phyloP scores from a whole-genome alignment of 1,140 invertebrate genomes.

The Apocrypta bakeri region DNA sequence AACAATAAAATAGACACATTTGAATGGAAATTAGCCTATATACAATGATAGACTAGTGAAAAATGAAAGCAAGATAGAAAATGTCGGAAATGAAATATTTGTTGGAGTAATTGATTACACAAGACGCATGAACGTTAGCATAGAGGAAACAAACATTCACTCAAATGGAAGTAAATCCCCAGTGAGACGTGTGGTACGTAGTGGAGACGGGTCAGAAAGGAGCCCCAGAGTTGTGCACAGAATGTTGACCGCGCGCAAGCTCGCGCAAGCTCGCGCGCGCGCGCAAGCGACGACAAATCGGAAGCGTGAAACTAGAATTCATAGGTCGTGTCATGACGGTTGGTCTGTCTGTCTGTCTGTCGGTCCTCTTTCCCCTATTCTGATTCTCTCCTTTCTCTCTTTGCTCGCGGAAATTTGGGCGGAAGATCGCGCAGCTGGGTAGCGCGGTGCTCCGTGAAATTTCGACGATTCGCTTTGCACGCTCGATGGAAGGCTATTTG shows the following conservation, averaged over 20 bases:
- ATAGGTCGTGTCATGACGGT: background rate
- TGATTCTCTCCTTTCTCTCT: background rate
- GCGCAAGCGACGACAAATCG: background rate
- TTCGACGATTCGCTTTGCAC: constrained; percentile 31
- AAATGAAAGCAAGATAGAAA: background rate
- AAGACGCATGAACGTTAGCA: background rate
- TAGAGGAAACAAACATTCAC: background rate
- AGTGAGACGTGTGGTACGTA: background rate
- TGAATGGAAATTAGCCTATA: too few species aligned
- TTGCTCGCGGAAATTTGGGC: constrained; percentile 30
- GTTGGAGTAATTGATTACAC: background rate
- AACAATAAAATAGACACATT: too few species aligned
- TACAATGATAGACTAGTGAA: too few species aligned
- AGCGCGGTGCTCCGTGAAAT: constrained; percentile 22
- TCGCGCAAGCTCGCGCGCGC: background rate
- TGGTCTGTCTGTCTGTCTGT: background rate
- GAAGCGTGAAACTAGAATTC: constrained; percentile 12
- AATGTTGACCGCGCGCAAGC: constrained; percentile 7
- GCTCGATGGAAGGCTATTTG: constrained; percentile 6
- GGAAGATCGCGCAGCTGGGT: constrained; percentile 28
- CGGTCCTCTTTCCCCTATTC: too few species aligned
- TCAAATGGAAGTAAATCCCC: background rate
- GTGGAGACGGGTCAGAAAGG: background rate
- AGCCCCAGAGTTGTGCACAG: background rate
- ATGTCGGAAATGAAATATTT: background rate